phyloP scores from a whole-genome alignment of 2,797 vertebrate species.

The Menidia menidia region DNA sequence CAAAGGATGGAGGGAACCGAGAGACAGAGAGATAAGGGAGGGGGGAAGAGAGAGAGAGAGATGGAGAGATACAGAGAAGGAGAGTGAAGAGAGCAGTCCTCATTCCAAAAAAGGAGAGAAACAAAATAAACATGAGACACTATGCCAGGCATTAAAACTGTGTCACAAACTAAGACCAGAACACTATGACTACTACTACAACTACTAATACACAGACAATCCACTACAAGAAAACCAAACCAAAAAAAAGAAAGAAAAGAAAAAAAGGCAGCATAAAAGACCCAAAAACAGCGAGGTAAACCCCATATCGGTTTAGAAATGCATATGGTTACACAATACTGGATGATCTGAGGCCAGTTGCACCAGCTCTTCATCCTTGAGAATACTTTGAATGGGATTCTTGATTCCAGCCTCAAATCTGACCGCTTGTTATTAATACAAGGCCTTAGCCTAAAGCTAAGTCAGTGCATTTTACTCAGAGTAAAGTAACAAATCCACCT shows the following conservation, averaged over 20 bases:
- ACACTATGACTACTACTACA: constrained; percentile 74
- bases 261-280: constrained; percentile 67
- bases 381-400: too few species aligned
- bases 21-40: neutral
- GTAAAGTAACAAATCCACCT: too few species aligned
- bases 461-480: too few species aligned
- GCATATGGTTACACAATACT: constrained; percentile 68
- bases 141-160: constrained; percentile 80
- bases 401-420: too few species aligned
- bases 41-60: constrained; percentile 30
- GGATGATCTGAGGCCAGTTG: constrained; percentile 29
- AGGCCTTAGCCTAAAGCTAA: too few species aligned
- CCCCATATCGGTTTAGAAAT: constrained; percentile 74
- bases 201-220: constrained; percentile 76
- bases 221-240: constrained; percentile 77
- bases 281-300: constrained; percentile 74
- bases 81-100: constrained; percentile 64
- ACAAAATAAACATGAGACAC: constrained; percentile 79
- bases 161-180: constrained; percentile 78
- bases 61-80: neutral
- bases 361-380: constrained; percentile 34
- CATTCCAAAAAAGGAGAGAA: constrained; percentile 79
- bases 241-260: constrained; percentile 55
- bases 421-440: too few species aligned
- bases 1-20: constrained; percentile 66